Base-by-base conservation (phyloP, 2,113 vertebrate genomes). In the Calypte anna region DNA sequence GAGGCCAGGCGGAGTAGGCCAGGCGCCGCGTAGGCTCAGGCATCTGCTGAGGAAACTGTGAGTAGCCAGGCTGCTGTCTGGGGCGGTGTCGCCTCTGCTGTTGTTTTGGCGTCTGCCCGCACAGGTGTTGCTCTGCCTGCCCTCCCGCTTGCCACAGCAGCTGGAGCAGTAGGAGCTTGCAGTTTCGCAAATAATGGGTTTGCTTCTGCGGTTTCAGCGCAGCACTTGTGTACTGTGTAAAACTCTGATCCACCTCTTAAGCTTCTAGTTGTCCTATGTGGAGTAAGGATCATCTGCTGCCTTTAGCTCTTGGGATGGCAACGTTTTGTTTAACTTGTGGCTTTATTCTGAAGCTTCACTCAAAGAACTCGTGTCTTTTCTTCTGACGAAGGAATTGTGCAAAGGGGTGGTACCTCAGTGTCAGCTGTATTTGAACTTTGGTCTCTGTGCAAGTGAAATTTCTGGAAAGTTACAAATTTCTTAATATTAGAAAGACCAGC, bases 311-410 rank as follows among this genome's bases (percentile, higher is more conserved):
- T 48, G 36, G 19, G 14, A 4, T 12, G 33, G 58, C 21, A 28
- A 4, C 0, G 0, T 63, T 61, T 17, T 0, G 0, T 12, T 72
- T 28, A 24, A 14, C 23, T 43, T 22, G 62, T 5, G 36, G 8
- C 10, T 48, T 48, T 30, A 2, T n/a, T 9, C 11, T 48, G n/a
- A 80, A 85, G 27, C 22, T 81, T 70, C 63, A 27, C 18, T 50
- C 48, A 11, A 15, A n/a, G 23, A 15, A 7, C 20, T 38, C 4
- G 2, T 68, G 28, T 19, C 6, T 5, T 12, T 63, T 9, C 22
- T 64, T 3, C 7, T 15, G 6, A 21, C 14, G 7, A 59, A 67
- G 21, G 40, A 50, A 2, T 91, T 73, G 18, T 70, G 58, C 5
- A 4, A 25, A 36, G 31, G 9, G 1, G 0, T 36, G 30, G 9